Evolutionary conservation across 2,888 invertebrate genomes (phyloP).

Genomic region (Prosapia bicincta): DNA sequence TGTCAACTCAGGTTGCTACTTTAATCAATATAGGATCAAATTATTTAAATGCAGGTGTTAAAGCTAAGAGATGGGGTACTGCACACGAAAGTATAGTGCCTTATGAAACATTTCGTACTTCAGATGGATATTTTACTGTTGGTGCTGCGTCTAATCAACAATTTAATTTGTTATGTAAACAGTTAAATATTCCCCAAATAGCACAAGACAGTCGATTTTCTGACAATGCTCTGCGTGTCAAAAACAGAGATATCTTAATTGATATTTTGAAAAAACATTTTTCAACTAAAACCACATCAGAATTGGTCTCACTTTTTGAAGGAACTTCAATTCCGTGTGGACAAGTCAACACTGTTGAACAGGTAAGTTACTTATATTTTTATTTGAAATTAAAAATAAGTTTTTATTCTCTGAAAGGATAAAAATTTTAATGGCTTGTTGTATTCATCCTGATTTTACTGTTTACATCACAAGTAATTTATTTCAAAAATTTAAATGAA

Average conservation of each 20-base stretch:
- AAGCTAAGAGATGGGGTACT: constrained; percentile 74
- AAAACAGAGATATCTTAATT: constrained; percentile 68
- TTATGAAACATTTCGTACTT: constrained; percentile 84
- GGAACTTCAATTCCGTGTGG: constrained; percentile 81
- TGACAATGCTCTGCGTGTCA: constrained; percentile 71
- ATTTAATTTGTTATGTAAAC: constrained; percentile 67
- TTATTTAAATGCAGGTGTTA: constrained; percentile 76
- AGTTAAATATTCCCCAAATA: constrained; percentile 60
- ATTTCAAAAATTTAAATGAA: too few relatives aligned
- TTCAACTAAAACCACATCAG: constrained; percentile 60
- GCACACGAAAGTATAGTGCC: constrained; percentile 94
- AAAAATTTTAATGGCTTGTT: too few relatives aligned
- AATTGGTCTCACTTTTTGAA: constrained; percentile 72
- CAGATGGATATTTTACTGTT: constrained; percentile 78
- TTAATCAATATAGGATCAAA: constrained; percentile 87
- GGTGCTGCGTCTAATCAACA: constrained; percentile 85
- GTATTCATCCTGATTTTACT: too few relatives aligned
- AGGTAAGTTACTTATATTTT: constrained; percentile 51
- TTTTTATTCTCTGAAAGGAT: too few relatives aligned
- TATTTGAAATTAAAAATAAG: too few relatives aligned
- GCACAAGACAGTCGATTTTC: constrained; percentile 59
- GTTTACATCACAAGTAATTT: too few relatives aligned
- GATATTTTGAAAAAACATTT: constrained; percentile 58
- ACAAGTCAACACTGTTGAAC: constrained; percentile 80
- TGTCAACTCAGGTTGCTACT: constrained; percentile 87